Conservation (phyloP, 2,797 vertebrate genomes). For the Bufotes viridis region DNA sequence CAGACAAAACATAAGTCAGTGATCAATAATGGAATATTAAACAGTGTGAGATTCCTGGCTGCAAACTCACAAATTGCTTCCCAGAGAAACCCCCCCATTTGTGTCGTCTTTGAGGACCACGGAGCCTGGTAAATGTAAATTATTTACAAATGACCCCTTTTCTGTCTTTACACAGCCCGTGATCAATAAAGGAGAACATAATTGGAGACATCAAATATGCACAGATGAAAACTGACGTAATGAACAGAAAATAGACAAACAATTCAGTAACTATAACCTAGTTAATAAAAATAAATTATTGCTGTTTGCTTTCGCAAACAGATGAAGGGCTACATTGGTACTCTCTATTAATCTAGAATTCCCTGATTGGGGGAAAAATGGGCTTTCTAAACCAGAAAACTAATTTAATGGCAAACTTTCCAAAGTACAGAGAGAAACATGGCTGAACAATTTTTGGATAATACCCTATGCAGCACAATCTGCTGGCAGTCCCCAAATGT, state of each 20-base stretch:
- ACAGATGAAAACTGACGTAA: neutral
- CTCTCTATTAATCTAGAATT: too few species aligned
- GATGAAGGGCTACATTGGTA: too few species aligned
- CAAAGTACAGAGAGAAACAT: too few species aligned
- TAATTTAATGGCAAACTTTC: too few species aligned
- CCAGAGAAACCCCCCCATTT: constrained; percentile 12
- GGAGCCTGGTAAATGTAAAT: constrained; percentile 40
- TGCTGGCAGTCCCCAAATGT: too few species aligned
- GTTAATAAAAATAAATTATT: neutral
- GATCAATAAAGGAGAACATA: neutral
- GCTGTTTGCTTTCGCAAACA: too few species aligned
- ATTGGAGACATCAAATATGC: neutral
- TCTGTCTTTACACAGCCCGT: neutral
- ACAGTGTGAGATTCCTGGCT: constrained; percentile 46
- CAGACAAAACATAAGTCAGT: constrained; percentile 21
- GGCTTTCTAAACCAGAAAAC: too few species aligned
- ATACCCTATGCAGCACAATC: too few species aligned
- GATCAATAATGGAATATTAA: constrained; percentile 60
- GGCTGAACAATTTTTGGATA: too few species aligned
- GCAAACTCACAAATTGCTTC: neutral
- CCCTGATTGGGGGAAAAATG: too few species aligned
- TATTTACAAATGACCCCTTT: constrained; percentile 52
- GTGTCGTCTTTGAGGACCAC: constrained; percentile 28
- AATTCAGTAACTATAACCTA: too few species aligned
- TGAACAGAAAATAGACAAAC: neutral